Percentiles rank a stretch among this genome's conserved stretches.
phyloP scores from a whole-genome alignment of 1,140 invertebrate species.

The Drosophila arizonae region DNA sequence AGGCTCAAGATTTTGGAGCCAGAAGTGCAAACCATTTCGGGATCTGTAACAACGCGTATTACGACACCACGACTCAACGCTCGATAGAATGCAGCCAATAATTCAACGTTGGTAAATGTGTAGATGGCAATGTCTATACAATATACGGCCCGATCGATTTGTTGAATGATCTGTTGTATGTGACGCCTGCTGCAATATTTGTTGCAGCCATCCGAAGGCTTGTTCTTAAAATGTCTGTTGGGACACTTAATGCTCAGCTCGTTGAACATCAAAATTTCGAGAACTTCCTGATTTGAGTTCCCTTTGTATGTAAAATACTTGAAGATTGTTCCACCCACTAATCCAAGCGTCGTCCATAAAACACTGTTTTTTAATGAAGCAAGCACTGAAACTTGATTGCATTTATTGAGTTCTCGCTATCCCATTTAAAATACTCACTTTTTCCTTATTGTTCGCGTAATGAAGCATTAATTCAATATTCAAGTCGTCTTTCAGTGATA shows the following conservation, averaged over 20 bases:
- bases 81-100: constrained; percentile 35
- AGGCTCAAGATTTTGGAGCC: constrained; percentile 44
- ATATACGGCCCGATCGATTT: constrained; percentile 59
- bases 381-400: constrained; percentile 8
- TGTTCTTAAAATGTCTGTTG: background rate
- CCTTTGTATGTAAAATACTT: constrained; percentile 2
- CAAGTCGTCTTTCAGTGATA: too few relatives aligned
- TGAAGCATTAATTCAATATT: too few relatives aligned
- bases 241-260: constrained; percentile 26
- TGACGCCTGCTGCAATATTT: constrained; percentile 36
- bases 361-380: constrained; percentile 3
- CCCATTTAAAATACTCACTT: constrained; percentile 8
- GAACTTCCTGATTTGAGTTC: background rate
- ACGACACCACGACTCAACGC: constrained; percentile 53
- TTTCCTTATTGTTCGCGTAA: background rate
- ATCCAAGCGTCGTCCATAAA: background rate
- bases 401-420: background rate
- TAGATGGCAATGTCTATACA: constrained; percentile 71
- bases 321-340: background rate
- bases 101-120: constrained; percentile 41
- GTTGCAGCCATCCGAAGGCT: constrained; percentile 24
- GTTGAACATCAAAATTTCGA: constrained; percentile 56
- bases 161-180: constrained; percentile 32
- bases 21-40: constrained; percentile 49
- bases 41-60: constrained; percentile 64